Evolutionary conservation across 1,140 invertebrate genomes (phyloP).

Genomic region (Cotesia chilonis): DNA sequence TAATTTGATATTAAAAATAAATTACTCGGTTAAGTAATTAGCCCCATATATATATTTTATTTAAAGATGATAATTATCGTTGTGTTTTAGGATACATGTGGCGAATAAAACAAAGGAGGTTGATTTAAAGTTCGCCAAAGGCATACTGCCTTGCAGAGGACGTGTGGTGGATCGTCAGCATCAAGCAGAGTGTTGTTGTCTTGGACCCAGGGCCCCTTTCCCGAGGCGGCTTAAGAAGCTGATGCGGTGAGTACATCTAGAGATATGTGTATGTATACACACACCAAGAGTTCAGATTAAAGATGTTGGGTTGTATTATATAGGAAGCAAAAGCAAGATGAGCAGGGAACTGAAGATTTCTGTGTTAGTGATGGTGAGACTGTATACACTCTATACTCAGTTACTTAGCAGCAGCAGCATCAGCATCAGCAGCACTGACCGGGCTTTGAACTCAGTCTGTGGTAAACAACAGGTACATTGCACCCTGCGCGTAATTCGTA

Average conservation of each 20-base stretch:
- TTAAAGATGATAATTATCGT: too few relatives aligned
- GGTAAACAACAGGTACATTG: conserved; percentile 62
- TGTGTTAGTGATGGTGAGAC: too few relatives aligned
- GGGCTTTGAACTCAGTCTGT: conserved; percentile 58
- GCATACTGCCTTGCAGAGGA: conserved; percentile 12
- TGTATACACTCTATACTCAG: neutral
- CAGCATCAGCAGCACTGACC: conserved; percentile 53
- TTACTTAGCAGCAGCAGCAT: conserved; percentile 3
- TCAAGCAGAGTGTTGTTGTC: neutral
- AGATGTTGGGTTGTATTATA: neutral
- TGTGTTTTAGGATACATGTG: too few relatives aligned
- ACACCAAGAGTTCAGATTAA: neutral
- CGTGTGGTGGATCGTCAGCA: neutral
- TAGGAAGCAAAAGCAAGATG: neutral
- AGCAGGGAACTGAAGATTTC: conserved; percentile 3
- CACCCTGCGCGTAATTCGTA: conserved; percentile 56
- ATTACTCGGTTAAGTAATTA: too few relatives aligned
- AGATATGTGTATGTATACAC: neutral
- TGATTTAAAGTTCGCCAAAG: too few relatives aligned
- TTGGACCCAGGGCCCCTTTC: neutral
- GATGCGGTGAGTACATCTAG: neutral
- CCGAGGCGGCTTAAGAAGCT: neutral
- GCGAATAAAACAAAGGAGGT: too few relatives aligned
- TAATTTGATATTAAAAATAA: too few relatives aligned
- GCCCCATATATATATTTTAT: too few relatives aligned